A percentile compares a stretch with the other conserved stretches of the same genome.
Conservation (phyloP, 1,140 invertebrate genomes). For the Zaprionus tsacasi region DNA sequence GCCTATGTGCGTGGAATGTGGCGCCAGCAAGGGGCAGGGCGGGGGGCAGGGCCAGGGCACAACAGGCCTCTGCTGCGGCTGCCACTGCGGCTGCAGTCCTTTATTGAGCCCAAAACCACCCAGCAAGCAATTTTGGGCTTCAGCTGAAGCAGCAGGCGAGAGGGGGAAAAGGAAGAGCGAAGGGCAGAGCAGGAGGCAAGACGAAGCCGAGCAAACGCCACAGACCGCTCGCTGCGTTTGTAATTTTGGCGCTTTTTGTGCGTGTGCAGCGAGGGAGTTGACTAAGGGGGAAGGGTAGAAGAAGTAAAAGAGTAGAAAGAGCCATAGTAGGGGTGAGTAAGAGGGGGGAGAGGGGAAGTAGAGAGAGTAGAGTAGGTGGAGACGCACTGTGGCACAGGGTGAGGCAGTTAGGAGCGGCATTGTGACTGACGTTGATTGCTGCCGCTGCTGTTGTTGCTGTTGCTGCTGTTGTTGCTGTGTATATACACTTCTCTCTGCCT, state of each 20-base stretch:
- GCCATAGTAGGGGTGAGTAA: background rate
- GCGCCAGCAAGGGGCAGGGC: background rate
- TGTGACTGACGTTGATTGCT: constrained; percentile 76
- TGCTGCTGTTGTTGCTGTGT: constrained; percentile 40
- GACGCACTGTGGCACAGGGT: background rate
- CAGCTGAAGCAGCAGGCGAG: constrained; percentile 12
- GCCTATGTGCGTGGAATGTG: constrained; percentile 29
- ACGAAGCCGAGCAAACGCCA: constrained; percentile 3
- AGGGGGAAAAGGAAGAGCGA: too few species aligned
- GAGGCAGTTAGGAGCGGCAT: constrained; percentile 33
- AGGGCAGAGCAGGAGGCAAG: background rate
- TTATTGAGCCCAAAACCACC: constrained; percentile 55
- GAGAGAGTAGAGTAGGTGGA: background rate
- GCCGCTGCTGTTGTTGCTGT: constrained; percentile 20
- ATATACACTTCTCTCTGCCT: background rate
- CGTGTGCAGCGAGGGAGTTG: constrained; percentile 64
- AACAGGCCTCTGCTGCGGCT: constrained; percentile 15
- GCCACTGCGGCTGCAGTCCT: constrained; percentile 62
- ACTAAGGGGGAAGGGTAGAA: background rate
- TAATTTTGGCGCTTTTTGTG: constrained; percentile 81
- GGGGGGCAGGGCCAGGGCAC: background rate
- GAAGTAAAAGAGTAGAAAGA: background rate
- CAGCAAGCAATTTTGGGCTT: constrained; percentile 39
- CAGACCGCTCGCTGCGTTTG: constrained; percentile 79
- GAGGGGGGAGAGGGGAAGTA: too few species aligned